Conservation (phyloP, 2,888 invertebrate genomes). For the Drosophila seclusa region DNA sequence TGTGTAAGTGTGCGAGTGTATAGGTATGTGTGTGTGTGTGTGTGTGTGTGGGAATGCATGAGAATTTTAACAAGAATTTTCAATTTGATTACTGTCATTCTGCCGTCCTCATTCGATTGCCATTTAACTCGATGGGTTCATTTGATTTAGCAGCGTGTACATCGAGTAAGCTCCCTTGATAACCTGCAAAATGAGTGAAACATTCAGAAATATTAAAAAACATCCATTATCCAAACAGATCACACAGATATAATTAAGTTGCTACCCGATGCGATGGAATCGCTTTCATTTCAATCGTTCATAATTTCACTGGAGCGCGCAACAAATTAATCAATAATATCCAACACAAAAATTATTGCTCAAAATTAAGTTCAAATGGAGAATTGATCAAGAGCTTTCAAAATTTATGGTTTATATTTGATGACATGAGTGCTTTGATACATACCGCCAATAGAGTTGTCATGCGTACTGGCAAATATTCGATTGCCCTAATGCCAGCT, state of each 20-base stretch:
- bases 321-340: not conserved
- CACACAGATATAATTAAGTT: conserved; percentile 1
- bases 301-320: not conserved
- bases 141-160: conserved; percentile 69
- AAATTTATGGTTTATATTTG: not conserved
- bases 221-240: not conserved
- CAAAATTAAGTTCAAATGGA: not conserved
- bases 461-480: conserved; percentile 86
- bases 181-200: conserved; percentile 59
- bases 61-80: conserved; percentile 30
- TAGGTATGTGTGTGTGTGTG: not conserved
- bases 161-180: conserved; percentile 77
- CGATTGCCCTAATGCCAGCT: conserved; percentile 86
- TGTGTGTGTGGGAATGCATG: not conserved
- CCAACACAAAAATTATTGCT: not conserved
- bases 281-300: not conserved
- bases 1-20: not conserved
- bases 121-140: conserved; percentile 30
- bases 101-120: conserved; percentile 1
- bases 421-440: not conserved
- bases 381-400: not conserved
- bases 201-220: not conserved
- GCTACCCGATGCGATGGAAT: not conserved
- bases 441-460: conserved; percentile 86
- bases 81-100: conserved; percentile 35